Conservation (phyloP, 2,113 vertebrate genomes). For the Ranitomeya imitator region DNA sequence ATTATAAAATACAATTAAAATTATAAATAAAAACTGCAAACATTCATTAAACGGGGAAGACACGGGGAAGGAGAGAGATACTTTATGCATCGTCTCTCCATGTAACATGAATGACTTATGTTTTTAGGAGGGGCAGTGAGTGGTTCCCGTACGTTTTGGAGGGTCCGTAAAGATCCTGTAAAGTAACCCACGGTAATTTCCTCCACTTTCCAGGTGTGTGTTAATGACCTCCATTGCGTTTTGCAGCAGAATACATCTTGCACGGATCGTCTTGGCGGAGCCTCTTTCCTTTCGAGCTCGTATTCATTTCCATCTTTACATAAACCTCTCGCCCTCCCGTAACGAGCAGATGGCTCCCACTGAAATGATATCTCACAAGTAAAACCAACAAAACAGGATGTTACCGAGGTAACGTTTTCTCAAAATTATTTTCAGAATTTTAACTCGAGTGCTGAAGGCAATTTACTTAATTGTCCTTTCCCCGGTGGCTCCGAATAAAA, state of each 20-base stretch:
- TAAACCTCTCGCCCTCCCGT: background rate
- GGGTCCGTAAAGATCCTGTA: too few relatives aligned
- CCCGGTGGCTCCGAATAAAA: background rate
- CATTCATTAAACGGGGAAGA: background rate
- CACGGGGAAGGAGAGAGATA: background rate
- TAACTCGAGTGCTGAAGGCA: slow-evolving; percentile 10
- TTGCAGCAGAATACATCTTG: background rate
- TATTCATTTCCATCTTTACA: slow-evolving; percentile 20
- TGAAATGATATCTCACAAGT: slow-evolving; percentile 17
- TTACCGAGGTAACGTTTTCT: background rate
- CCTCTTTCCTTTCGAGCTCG: background rate
- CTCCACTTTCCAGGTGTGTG: background rate
- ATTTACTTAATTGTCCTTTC: slow-evolving; percentile 16
- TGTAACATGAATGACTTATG: background rate
- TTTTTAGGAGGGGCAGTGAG: background rate
- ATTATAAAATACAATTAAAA: too few relatives aligned
- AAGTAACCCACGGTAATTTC: background rate
- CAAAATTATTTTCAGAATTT: slow-evolving; percentile 24
- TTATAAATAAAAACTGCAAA: too few relatives aligned
- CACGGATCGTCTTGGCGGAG: background rate
- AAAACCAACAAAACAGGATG: slow-evolving; percentile 37
- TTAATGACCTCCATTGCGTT: background rate
- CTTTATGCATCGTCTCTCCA: background rate
- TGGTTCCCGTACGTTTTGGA: background rate
- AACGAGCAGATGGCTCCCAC: slow-evolving; percentile 38